Base-by-base conservation (phyloP, 1,140 invertebrate species). In the Triops cancriformis region DNA sequence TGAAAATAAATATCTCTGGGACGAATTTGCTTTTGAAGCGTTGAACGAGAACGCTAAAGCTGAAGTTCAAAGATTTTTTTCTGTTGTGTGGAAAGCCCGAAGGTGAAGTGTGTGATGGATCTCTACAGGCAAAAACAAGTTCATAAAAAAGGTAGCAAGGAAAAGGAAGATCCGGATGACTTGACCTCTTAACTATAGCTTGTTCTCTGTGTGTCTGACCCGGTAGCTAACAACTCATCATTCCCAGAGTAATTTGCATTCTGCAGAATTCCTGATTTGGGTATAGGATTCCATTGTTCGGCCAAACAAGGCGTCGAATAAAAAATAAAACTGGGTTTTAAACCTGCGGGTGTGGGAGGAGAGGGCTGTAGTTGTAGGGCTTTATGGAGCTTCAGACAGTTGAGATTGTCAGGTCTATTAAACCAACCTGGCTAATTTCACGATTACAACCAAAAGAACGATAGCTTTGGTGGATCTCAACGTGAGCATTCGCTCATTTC, bases 401-500 rank as follows among this genome's bases (percentile, higher is more conserved):
- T 64, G 5, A 64, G 51, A 64, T 64, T 64, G 51, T 64, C 51
- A 64, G 51, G 51, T 64, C 51, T 64, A 64, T 23, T 64, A 64
- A 64, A 18, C 51, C 51, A 64, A 64, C 51, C 51, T 18, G n/a
- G 51, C 51, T 64, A 23, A 64, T 64, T 64, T 64, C 6, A 23
- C 14, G 51, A n/a, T 64, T 18, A 18, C 51, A 37, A 37, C 2
- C 2, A 37, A 7, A 37, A 37, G 7, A 37, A 37, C 2, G 31
- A 37, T 7, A 7, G 31, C 31, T 37, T 37, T 7, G 31, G 31
- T 37, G 31, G 31, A 37, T 37, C 31, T 37, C 31, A 37, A 37
- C 51, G 51, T 64, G 51, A n/a, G 51, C 7, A 64, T 64, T 23
- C 51, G 51, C 51, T 64, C 51, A 64, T 18, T 64, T 64, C 51